Conservation (phyloP, 1,140 invertebrate genomes). For the Ectropis grisescens region DNA sequence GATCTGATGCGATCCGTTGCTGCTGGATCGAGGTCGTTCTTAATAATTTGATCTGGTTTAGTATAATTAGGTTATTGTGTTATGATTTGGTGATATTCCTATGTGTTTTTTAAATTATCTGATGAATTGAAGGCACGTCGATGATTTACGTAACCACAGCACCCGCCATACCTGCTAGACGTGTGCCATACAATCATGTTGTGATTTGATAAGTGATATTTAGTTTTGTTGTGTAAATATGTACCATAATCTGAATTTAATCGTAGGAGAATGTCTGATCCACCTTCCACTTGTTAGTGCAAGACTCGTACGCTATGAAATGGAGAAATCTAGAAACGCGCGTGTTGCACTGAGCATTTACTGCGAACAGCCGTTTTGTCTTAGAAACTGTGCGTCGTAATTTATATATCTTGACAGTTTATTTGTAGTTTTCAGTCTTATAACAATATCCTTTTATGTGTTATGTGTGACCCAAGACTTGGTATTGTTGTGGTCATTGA, state of each 20-base stretch:
- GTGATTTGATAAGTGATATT: conserved; percentile 69
- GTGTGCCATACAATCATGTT: conserved; percentile 67
- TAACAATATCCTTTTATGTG: too few species aligned
- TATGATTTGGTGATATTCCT: conserved; percentile 56
- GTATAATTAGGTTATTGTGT: conserved; percentile 45
- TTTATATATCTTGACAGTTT: too few species aligned
- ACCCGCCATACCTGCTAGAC: conserved; percentile 45
- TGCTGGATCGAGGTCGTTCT: conserved; percentile 24
- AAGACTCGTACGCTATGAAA: conserved; percentile 9
- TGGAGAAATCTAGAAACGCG: too few species aligned
- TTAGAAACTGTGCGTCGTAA: conserved; percentile 19
- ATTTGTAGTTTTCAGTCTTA: too few species aligned
- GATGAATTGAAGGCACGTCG: conserved; percentile 54
- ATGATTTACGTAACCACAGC: conserved; percentile 12
- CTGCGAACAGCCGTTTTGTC: conserved; percentile 21
- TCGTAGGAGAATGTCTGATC: conserved; percentile 18
- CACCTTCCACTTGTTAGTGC: conserved; percentile 38
- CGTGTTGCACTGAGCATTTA: too few species aligned
- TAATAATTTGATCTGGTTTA: conserved; percentile 60
- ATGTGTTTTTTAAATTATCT: conserved; percentile 32
- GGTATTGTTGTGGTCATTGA: too few species aligned
- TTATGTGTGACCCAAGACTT: too few species aligned
- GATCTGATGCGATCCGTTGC: conserved; percentile 47
- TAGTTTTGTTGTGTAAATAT: conserved; percentile 69
- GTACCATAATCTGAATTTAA: conserved; percentile 53